Conservation (phyloP, 1,140 invertebrate genomes). For the Oppia nitens region DNA sequence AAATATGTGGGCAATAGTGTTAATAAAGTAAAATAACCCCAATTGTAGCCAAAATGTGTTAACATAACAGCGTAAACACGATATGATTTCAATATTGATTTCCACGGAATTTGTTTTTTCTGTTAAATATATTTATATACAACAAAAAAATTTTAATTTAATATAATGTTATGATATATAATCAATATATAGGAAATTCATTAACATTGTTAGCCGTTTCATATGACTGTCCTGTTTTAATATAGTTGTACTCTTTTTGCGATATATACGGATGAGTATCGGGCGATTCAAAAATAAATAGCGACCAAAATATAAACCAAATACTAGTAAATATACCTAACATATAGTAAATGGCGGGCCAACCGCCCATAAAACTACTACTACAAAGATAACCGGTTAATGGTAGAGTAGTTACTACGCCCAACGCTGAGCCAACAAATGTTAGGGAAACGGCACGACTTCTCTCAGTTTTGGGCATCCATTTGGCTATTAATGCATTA, state of each 20-base stretch:
- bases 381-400: constrained; percentile 14
- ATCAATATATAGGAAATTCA: not conserved
- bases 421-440: constrained; percentile 24
- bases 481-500: constrained; percentile 27
- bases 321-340: constrained; percentile 14
- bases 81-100: constrained; percentile 49
- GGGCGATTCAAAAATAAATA: constrained; percentile 14
- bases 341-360: constrained; percentile 18
- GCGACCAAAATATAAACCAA: constrained; percentile 19
- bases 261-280: constrained; percentile 17
- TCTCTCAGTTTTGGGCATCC: constrained; percentile 19
- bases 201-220: constrained; percentile 18
- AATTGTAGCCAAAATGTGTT: constrained; percentile 76
- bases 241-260: constrained; percentile 4
- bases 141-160: not conserved
- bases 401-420: constrained; percentile 23
- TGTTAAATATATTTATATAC: constrained; percentile 21
- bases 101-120: constrained; percentile 53
- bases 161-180: not conserved
- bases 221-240: constrained; percentile 36
- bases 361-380: constrained; percentile 16
- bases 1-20: constrained; percentile 87
- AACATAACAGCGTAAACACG: constrained; percentile 83
- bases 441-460: constrained; percentile 2
- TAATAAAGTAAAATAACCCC: constrained; percentile 83